phyloP scores from a whole-genome alignment of 1,140 invertebrate genomes.

The Lineus longissimus region DNA sequence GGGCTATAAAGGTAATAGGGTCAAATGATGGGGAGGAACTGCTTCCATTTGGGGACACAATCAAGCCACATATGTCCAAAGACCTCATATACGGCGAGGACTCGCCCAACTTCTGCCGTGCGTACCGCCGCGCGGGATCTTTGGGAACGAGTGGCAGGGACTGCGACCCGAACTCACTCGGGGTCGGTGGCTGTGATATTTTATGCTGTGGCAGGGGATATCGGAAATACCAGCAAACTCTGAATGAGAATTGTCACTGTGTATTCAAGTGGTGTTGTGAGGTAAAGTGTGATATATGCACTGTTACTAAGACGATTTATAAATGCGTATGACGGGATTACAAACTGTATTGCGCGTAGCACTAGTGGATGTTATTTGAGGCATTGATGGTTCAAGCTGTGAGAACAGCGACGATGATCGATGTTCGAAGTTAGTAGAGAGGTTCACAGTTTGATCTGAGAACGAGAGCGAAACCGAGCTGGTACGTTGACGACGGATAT shows the following conservation, averaged over 20 bases:
- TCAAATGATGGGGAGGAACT: constrained; percentile 39
- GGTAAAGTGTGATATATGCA: constrained; percentile 41
- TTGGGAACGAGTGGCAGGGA: constrained; percentile 39
- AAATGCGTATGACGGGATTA: constrained; percentile 27
- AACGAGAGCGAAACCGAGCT: too few relatives aligned
- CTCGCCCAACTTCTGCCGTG: constrained; percentile 85
- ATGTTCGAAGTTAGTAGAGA: too few relatives aligned
- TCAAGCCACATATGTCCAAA: constrained; percentile 74
- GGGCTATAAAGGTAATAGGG: constrained; percentile 68
- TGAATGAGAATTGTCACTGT: constrained; percentile 42
- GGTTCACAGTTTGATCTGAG: too few relatives aligned
- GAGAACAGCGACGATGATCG: too few relatives aligned
- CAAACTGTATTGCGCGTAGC: too few relatives aligned
- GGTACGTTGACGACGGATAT: too few relatives aligned
- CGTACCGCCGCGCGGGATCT: constrained; percentile 33
- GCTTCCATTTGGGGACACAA: constrained; percentile 45
- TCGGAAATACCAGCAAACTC: constrained; percentile 23
- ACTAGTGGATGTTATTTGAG: too few relatives aligned
- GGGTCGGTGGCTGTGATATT: constrained; percentile 52
- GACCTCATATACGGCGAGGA: constrained; percentile 82
- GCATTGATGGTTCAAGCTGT: too few relatives aligned
- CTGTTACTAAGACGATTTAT: constrained; percentile 28
- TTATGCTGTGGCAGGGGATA: constrained; percentile 54
- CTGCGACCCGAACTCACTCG: constrained; percentile 52
- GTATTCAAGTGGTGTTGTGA: constrained; percentile 46